These are phyloP conservation scores for Nymphalis c-album DNA, from an alignment of 2,888 invertebrate genomes.

Conservation along the genomic window DNA sequence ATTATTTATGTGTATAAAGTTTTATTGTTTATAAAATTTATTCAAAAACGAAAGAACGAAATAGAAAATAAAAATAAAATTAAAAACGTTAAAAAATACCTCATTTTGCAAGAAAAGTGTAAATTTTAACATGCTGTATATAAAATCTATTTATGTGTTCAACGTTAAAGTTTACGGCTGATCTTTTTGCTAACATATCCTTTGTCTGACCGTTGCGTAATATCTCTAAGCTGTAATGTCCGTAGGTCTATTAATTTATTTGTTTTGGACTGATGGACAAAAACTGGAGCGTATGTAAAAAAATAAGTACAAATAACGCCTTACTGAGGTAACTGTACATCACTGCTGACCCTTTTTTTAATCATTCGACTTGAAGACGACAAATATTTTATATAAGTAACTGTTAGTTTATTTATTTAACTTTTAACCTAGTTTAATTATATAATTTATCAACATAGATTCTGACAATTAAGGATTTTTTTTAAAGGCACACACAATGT, in stretches of 20 bases:
- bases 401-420: too few relatives aligned
- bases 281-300: slow-evolving; percentile 57
- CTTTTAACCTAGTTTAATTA: too few relatives aligned
- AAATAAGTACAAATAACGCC: slow-evolving; percentile 2
- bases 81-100: too few relatives aligned
- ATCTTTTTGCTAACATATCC: slow-evolving; percentile 60
- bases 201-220: slow-evolving; percentile 52
- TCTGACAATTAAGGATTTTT: too few relatives aligned
- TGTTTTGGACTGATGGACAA: slow-evolving; percentile 53
- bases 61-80: too few relatives aligned
- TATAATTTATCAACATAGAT: too few relatives aligned
- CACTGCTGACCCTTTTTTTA: slow-evolving; percentile 7
- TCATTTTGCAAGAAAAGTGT: too few relatives aligned
- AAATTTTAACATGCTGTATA: not conserved
- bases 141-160: slow-evolving; percentile 18
- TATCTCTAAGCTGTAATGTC: slow-evolving; percentile 39
- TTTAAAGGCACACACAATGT: too few relatives aligned
- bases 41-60: not conserved
- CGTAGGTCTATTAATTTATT: slow-evolving; percentile 51
- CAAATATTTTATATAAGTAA: too few relatives aligned
- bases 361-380: too few relatives aligned
- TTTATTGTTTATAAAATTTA: not conserved
- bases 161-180: slow-evolving; percentile 55
- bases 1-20: not conserved
- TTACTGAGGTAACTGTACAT: slow-evolving; percentile 4